A percentile compares a stretch with the other conserved stretches of the same genome.
These are phyloP conservation scores for Caretta caretta DNA, from an alignment of 2,113 vertebrate species.

Conservation along the genomic window DNA sequence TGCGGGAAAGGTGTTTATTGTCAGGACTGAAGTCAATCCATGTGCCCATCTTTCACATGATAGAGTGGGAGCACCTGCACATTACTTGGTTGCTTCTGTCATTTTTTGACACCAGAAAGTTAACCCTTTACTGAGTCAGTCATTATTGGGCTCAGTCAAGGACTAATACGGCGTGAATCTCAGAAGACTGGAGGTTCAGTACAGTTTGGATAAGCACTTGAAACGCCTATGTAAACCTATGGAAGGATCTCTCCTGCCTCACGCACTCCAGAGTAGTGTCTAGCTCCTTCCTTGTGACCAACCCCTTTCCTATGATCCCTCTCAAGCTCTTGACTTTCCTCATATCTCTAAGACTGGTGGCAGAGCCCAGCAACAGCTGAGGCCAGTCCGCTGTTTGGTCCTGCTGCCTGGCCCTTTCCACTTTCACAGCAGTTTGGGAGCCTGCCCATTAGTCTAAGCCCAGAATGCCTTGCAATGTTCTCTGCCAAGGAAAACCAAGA, in stretches of 20 bases:
- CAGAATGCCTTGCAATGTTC: background rate
- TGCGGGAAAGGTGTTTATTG: background rate
- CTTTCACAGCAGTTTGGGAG: background rate
- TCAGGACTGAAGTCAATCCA: background rate
- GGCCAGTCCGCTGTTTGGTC: background rate
- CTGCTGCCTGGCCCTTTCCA: background rate
- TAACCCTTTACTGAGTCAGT: background rate
- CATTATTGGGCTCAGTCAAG: background rate
- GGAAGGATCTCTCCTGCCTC: background rate
- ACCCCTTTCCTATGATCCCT: background rate
- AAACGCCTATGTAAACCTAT: background rate
- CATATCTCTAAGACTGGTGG: background rate
- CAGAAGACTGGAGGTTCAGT: background rate
- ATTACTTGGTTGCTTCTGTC: background rate
- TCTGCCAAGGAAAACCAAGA: background rate
- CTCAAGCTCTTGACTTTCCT: background rate
- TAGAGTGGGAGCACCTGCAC: background rate
- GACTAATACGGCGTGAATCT: rapidly evolving
- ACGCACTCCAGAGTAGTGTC: background rate
- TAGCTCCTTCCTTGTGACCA: background rate
- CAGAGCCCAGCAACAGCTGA: background rate
- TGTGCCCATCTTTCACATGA: background rate
- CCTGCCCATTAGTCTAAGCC: background rate
- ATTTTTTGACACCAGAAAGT: background rate
- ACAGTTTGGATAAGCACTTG: background rate